phyloP scores from a whole-genome alignment of 2,797 vertebrate genomes.

The Chaenodraco wilsoni region DNA sequence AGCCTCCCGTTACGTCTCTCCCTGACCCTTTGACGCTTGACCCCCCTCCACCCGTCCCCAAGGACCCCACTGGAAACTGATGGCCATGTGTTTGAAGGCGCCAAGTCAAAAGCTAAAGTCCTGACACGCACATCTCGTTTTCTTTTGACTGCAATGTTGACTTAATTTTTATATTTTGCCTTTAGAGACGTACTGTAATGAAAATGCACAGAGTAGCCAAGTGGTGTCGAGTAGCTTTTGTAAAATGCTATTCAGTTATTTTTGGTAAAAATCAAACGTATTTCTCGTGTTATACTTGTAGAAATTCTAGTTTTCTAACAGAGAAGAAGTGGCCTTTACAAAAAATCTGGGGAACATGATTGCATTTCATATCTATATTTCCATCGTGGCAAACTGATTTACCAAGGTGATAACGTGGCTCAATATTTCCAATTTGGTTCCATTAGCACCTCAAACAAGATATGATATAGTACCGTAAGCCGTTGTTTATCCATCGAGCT shows the following conservation, averaged over 20 bases:
- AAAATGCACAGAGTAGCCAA: slow-evolving; percentile 49
- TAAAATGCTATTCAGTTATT: slow-evolving; percentile 61
- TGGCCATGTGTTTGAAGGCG: slow-evolving; percentile 40
- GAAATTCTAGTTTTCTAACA: slow-evolving; percentile 55
- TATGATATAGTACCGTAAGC: background rate
- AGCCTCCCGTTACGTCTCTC: slow-evolving; percentile 45
- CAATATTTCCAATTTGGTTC: too few relatives aligned
- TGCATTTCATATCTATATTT: too few relatives aligned
- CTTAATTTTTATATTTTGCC: slow-evolving; percentile 78
- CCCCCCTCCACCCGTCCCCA: slow-evolving; percentile 20
- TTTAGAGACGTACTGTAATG: slow-evolving; percentile 57
- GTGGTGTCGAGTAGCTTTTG: slow-evolving; percentile 61
- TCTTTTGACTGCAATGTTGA: slow-evolving; percentile 66
- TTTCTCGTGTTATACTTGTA: slow-evolving; percentile 54
- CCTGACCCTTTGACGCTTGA: slow-evolving; percentile 52
- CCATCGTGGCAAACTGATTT: too few relatives aligned
- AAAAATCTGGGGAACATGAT: background rate
- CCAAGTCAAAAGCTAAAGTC: slow-evolving; percentile 36
- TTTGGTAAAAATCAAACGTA: slow-evolving; percentile 50
- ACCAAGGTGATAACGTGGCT: too few relatives aligned
- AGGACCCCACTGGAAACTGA: slow-evolving; percentile 62
- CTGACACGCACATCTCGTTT: slow-evolving; percentile 11
- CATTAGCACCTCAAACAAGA: too few relatives aligned
- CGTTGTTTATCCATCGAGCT: background rate
- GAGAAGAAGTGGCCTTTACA: slow-evolving; percentile 45